Evolutionary conservation across 2,797 vertebrate species (phyloP), one percentile per base, ranked within the genome.

Genomic region (Selene dorsalis): DNA sequence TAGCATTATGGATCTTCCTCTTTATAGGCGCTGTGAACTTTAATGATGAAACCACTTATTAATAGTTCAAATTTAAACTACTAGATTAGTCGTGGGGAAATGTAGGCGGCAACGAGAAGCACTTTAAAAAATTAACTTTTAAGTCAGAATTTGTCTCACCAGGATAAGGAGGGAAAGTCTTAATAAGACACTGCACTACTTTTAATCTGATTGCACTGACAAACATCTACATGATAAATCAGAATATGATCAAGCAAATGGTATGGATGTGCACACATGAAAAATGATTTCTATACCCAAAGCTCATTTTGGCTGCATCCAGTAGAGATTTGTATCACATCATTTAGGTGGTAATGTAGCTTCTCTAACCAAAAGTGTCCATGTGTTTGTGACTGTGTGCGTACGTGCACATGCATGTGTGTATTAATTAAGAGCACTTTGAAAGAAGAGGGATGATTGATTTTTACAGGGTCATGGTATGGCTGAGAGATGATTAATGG

Each of bases 181-280:
- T 56, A 73, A 62, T 22, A 58, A 62, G 71, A 85, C 45, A 58
- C 77, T 91, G 86, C 92, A 91, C 89, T 90, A 84, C 57, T 85
- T 84, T 66, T 22, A 80, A 86, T 88, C 74, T 73, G 76, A 83
- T 84, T 91, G 90, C 90, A 90, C 88, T 90, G 59, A 84, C 35
- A 73, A 79, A 75, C 53, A 56, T 80, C 14, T 58, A 16, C 45
- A n/a, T 47, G 52, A 79, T 59, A 17, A 60, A 83, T 73, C 52
- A 74, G 78, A 71, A 52, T 38, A 41, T 52, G 82, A 86, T 73
- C 28, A 65, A 66, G 14, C 22, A 30, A 57, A 66, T 62, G 9
- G 55, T 66, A 73, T 69, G 52, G 57, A 70, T 61, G 62, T 71
- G 59, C 28, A 56, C 53, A 75, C 53, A 24, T 16, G 28, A 56